phyloP scores from a whole-genome alignment of 2,113 vertebrate genomes.

The Odobenus rosmarus region DNA sequence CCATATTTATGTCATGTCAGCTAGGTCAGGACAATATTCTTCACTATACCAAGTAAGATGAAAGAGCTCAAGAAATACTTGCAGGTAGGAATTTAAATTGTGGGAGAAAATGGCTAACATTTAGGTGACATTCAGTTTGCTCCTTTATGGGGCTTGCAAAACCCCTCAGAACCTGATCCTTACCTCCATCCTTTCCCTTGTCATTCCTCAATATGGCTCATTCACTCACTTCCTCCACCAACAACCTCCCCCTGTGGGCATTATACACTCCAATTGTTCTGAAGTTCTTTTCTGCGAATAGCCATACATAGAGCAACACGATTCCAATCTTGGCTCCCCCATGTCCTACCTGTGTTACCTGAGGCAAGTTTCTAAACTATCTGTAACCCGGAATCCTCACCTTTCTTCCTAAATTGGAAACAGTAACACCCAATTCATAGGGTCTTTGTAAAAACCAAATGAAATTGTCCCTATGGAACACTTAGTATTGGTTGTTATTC shows the following conservation, averaged over 20 bases:
- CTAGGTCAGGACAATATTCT: background rate
- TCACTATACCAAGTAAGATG: background rate
- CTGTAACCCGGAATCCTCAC: background rate
- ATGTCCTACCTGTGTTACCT: background rate
- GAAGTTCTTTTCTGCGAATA: background rate
- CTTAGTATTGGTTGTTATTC: background rate
- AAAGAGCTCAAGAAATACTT: background rate
- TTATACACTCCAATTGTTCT: background rate
- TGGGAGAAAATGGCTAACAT: background rate
- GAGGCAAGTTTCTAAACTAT: background rate
- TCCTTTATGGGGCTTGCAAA: background rate
- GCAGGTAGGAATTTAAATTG: background rate
- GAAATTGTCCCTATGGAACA: background rate
- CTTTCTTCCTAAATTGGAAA: background rate
- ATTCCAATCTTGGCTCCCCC: background rate
- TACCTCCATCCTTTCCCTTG: background rate
- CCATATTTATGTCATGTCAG: background rate
- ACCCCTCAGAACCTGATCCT: background rate
- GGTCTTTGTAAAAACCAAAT: background rate
- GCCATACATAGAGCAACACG: background rate
- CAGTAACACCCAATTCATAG: background rate
- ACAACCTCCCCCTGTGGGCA: background rate
- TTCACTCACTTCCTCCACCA: background rate
- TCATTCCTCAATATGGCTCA: background rate
- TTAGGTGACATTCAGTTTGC: background rate